Percentiles rank a stretch among this genome's conserved stretches.
phyloP scores from a whole-genome alignment of 2,888 invertebrate species.

The Drosophila setosimentum region DNA sequence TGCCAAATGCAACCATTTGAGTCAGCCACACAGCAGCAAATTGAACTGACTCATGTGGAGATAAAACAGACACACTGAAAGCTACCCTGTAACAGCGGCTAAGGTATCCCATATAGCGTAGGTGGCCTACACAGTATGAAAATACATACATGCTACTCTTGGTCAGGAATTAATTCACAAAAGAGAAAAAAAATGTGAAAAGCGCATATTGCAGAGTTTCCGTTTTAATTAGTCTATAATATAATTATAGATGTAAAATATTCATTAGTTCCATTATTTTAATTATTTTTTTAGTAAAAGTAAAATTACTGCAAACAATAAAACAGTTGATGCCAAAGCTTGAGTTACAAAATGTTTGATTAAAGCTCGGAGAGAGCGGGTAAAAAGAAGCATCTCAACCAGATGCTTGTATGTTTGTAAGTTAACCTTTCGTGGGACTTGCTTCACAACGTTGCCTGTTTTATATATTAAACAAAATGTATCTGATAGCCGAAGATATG shows the following conservation, averaged over 20 bases:
- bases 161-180: neutral
- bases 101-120: neutral
- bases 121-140: neutral
- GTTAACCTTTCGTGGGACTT: neutral
- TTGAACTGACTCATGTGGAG: neutral
- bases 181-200: neutral
- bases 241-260: no score
- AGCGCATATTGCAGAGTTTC: neutral
- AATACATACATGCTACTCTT: neutral
- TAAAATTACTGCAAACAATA: no score
- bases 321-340: no score
- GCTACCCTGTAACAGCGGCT: neutral
- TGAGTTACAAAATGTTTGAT: no score
- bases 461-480: neutral
- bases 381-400: neutral
- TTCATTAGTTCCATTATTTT: no score
- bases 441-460: neutral
- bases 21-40: constrained; percentile 28
- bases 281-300: no score
- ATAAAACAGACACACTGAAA: no score
- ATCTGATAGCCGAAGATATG: neutral
- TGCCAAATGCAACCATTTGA: constrained; percentile 41
- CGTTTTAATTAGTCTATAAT: neutral
- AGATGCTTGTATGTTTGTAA: neutral
- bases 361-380: neutral